Evolutionary conservation across 2,888 invertebrate genomes (phyloP).

Genomic region (Chrysolina americana): DNA sequence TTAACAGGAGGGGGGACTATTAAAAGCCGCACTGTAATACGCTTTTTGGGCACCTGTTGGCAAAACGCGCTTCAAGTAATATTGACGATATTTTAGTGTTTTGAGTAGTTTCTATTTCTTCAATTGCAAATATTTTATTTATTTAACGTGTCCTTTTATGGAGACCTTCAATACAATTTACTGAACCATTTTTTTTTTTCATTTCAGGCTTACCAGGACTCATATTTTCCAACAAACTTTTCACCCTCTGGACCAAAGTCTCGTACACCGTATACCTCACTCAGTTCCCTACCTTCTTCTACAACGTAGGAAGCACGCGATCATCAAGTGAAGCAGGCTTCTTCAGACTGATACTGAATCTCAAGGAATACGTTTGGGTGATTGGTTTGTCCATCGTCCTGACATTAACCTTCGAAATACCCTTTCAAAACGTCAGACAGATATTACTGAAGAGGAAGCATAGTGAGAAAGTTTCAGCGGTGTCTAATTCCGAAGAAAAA

Average conservation of each 20-base stretch:
- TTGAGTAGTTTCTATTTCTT: too few species aligned
- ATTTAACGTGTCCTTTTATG: too few species aligned
- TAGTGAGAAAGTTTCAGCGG: not conserved
- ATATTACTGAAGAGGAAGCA: slow-evolving; percentile 66
- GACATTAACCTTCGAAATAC: slow-evolving; percentile 78
- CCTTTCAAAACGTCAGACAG: slow-evolving; percentile 79
- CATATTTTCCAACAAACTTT: slow-evolving; percentile 75
- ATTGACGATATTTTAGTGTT: too few species aligned
- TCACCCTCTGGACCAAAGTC: slow-evolving; percentile 77
- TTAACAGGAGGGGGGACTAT: too few species aligned
- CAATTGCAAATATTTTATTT: too few species aligned
- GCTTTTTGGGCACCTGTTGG: too few species aligned
- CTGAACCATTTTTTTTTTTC: slow-evolving; percentile 22
- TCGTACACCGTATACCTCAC: slow-evolving; percentile 81
- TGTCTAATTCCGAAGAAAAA: not conserved
- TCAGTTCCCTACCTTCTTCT: slow-evolving; percentile 82
- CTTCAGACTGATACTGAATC: slow-evolving; percentile 73
- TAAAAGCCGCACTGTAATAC: too few species aligned
- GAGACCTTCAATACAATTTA: too few species aligned
- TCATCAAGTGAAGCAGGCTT: slow-evolving; percentile 74
- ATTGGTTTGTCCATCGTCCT: slow-evolving; percentile 72
- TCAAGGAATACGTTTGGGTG: slow-evolving; percentile 75
- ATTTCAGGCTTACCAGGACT: slow-evolving; percentile 72
- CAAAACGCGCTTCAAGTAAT: too few species aligned
- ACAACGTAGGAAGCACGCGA: slow-evolving; percentile 76